A percentile compares a stretch with the other conserved stretches of the same genome.
Evolutionary conservation across 2,113 vertebrate species (phyloP).

Genomic region (Epinephelus lanceolatus): DNA sequence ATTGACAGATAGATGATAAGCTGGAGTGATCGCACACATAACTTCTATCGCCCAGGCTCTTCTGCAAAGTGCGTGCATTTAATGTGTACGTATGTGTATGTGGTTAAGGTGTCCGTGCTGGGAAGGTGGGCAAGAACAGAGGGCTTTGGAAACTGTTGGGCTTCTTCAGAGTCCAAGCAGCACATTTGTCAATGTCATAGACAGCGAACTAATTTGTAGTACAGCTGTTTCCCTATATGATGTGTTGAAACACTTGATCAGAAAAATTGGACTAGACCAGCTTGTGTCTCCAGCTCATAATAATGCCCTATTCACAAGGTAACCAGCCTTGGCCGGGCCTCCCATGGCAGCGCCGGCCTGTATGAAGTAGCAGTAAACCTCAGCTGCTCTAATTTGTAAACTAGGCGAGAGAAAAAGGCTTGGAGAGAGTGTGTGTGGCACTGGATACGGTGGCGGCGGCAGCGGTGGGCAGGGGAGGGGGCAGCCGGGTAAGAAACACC

Average conservation of each 20-base stretch:
- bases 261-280: conserved; percentile 72
- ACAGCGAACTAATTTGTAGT: conserved; percentile 83
- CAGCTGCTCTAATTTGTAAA: conserved; percentile 86
- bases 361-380: conserved; percentile 74
- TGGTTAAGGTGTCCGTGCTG: conserved; percentile 46
- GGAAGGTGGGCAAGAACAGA: conserved; percentile 42
- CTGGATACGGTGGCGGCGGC: conserved; percentile 29
- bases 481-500: conserved; percentile 36
- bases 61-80: conserved; percentile 47
- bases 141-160: conserved; percentile 51
- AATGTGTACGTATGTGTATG: conserved; percentile 10
- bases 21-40: conserved; percentile 35
- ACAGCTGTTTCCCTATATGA: conserved; percentile 87
- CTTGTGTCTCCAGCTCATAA: conserved; percentile 76
- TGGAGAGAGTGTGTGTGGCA: conserved; percentile 60
- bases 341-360: conserved; percentile 25
- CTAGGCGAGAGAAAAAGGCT: conserved; percentile 60
- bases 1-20: conserved; percentile 69
- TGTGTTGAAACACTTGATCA: conserved; percentile 87
- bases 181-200: conserved; percentile 86
- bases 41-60: conserved; percentile 34
- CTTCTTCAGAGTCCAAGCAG: conserved; percentile 68
- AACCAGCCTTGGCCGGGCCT: conserved; percentile 41
- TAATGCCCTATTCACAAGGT: conserved; percentile 75
- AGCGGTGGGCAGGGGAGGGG: conserved; percentile 28